These are phyloP conservation scores for Eledona agricola DNA, from an alignment of 2,888 invertebrate genomes.

Conservation along the genomic window DNA sequence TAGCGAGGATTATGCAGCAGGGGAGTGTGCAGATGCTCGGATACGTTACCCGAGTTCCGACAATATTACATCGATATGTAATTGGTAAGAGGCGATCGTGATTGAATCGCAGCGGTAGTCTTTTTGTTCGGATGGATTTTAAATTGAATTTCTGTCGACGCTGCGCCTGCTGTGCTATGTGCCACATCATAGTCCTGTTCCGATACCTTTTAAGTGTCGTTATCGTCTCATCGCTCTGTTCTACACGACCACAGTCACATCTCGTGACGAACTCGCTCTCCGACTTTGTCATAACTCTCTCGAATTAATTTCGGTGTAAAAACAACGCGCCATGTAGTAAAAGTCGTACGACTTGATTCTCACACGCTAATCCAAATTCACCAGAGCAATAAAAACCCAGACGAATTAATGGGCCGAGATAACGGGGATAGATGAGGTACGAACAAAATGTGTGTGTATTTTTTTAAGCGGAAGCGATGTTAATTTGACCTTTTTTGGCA, in stretches of 20 bases:
- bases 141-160: constrained; percentile 58
- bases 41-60: constrained; percentile 29
- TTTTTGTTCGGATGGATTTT: constrained; percentile 57
- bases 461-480: constrained; percentile 12
- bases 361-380: too few species aligned
- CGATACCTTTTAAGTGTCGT: constrained; percentile 55
- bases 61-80: constrained; percentile 52
- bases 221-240: constrained; percentile 47
- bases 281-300: too few species aligned
- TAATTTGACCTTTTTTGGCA: constrained; percentile 10
- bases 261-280: constrained; percentile 41
- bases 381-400: too few species aligned
- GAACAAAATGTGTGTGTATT: not conserved
- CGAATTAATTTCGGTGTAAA: too few species aligned
- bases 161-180: constrained; percentile 47
- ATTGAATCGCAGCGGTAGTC: constrained; percentile 60
- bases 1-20: constrained; percentile 2
- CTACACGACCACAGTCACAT: constrained; percentile 44
- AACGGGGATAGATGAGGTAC: not conserved
- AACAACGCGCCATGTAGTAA: too few species aligned
- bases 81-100: constrained; percentile 58
- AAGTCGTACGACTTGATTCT: too few species aligned
- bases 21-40: constrained; percentile 12
- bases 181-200: constrained; percentile 51
- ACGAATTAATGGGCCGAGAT: too few species aligned